Base-by-base conservation (phyloP, 2,888 invertebrate genomes). In the Drosophila emarginata region DNA sequence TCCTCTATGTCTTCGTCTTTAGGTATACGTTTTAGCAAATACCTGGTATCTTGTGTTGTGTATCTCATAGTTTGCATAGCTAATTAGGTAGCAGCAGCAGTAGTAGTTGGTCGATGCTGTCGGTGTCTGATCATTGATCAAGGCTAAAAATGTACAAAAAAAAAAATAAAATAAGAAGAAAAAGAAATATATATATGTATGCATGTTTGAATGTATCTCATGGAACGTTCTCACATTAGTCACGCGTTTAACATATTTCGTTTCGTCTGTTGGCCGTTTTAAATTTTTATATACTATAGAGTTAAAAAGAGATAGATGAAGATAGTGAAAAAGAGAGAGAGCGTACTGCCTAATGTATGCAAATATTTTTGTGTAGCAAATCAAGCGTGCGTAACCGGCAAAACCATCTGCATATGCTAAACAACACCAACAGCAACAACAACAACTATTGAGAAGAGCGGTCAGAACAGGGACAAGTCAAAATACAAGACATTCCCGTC, bases 1-100 rank as follows among this genome's bases (percentile, higher is more conserved):
- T 78, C 74, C 54, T 53, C 32, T 9, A 9, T 23, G 14, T 15
- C 15, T 53, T 53, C 32, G 15, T 26, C 32, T 32, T 54, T 2
- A 9, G 32, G 9, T 32, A 32, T 11, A 32, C 32, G 26, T 32
- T 32, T 32, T 36, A 32, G 54, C 54, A 54, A 54, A 87, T 85
- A 63, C 45, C 60, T 64, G 73, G 71, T 87, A 87, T 88, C 83
- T 80, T 64, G 66, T 36, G 73, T 72, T 78, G 84, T 88, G 78
- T 85, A 86, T 83, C 83, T 82, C 87, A 84, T 88, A 88, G 88
- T 88, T 84, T 86, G 84, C 84, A 84, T 84, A 84, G 84, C 88
- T 84, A 84, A 88, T 84, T 84, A 88, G 87, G 74, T 79, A 74
- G 50, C 70, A 71, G 53, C 11, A 62, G 62, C 51, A 39, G 18